These are phyloP conservation scores for Petromus typicus DNA, from an alignment of 2,113 vertebrate genomes.

Conservation along the genomic window DNA sequence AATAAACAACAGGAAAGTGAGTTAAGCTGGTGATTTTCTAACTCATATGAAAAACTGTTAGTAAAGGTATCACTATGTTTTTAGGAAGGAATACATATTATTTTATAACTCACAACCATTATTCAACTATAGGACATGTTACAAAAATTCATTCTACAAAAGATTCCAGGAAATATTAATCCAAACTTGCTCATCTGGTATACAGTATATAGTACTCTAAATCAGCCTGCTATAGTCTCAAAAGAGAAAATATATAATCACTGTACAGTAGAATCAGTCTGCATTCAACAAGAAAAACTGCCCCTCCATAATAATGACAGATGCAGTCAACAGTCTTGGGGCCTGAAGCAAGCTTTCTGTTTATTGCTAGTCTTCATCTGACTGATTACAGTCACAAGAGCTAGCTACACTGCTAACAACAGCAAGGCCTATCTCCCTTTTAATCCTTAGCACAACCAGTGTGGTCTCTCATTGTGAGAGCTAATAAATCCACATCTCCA, in stretches of 20 bases:
- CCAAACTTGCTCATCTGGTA: slow-evolving; percentile 71
- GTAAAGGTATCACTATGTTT: slow-evolving; percentile 15
- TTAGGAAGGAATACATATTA: slow-evolving; percentile 45
- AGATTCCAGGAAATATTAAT: slow-evolving; percentile 23
- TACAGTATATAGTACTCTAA: slow-evolving; percentile 70
- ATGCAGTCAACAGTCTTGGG: slow-evolving; percentile 72
- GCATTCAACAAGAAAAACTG: slow-evolving; percentile 67
- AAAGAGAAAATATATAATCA: slow-evolving; percentile 47
- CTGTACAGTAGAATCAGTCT: slow-evolving; percentile 65
- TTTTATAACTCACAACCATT: slow-evolving; percentile 35
- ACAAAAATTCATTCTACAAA: slow-evolving; percentile 48
- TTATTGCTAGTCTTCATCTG: slow-evolving; percentile 79
- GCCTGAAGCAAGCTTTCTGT: slow-evolving; percentile 78
- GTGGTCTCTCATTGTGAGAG: slow-evolving; percentile 81
- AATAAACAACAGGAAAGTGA: slow-evolving; percentile 39
- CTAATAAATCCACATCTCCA: slow-evolving; percentile 84
- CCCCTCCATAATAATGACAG: slow-evolving; percentile 76
- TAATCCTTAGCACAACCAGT: slow-evolving; percentile 79
- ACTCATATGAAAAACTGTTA: slow-evolving; percentile 31
- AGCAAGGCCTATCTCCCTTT: slow-evolving; percentile 73
- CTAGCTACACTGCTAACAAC: slow-evolving; percentile 77
- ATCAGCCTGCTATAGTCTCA: slow-evolving; percentile 66
- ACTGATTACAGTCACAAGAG: slow-evolving; percentile 78
- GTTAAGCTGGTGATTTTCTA: slow-evolving; percentile 51
- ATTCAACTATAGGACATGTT: slow-evolving; percentile 33